Evolutionary conservation across 2,888 invertebrate genomes (phyloP).

Genomic region (Acrobasis consociella): DNA sequence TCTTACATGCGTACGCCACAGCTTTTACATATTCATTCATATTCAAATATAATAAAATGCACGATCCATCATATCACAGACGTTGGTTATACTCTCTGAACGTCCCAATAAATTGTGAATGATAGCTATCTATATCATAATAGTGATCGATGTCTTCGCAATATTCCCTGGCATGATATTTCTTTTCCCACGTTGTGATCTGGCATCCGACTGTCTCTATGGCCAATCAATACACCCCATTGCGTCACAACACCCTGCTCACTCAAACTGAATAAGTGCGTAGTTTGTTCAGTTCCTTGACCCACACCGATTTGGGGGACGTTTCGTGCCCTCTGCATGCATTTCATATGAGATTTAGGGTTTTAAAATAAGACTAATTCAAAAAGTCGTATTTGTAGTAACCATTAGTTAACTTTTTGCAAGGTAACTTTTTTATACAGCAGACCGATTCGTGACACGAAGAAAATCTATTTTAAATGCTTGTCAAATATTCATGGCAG

Average conservation of each 20-base stretch:
- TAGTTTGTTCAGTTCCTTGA: conserved; percentile 61
- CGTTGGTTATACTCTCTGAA: not conserved
- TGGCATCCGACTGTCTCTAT: conserved; percentile 21
- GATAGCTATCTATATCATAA: not conserved
- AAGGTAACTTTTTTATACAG: not conserved
- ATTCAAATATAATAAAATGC: not conserved
- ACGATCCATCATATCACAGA: not conserved
- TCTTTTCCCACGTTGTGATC: conserved; percentile 10
- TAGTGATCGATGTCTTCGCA: not conserved
- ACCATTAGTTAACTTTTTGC: not conserved
- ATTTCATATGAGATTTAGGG: conserved; percentile 5
- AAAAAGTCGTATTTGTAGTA: not conserved
- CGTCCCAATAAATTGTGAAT: not conserved
- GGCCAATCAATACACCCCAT: conserved; percentile 58
- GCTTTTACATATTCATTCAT: not conserved
- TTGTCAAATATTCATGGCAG: conserved; percentile 48
- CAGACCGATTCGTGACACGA: conserved; percentile 15
- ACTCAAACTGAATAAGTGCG: conserved; percentile 45
- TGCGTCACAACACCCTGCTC: conserved; percentile 57
- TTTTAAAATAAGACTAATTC: not conserved
- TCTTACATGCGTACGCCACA: too few species aligned
- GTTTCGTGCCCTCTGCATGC: conserved; percentile 29
- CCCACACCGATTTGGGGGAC: conserved; percentile 41
- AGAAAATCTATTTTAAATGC: conserved; percentile 37
- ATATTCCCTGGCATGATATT: conserved; percentile 2